phyloP scores from a whole-genome alignment of 2,888 invertebrate species.

The Caenorhabditis drosophilae region DNA sequence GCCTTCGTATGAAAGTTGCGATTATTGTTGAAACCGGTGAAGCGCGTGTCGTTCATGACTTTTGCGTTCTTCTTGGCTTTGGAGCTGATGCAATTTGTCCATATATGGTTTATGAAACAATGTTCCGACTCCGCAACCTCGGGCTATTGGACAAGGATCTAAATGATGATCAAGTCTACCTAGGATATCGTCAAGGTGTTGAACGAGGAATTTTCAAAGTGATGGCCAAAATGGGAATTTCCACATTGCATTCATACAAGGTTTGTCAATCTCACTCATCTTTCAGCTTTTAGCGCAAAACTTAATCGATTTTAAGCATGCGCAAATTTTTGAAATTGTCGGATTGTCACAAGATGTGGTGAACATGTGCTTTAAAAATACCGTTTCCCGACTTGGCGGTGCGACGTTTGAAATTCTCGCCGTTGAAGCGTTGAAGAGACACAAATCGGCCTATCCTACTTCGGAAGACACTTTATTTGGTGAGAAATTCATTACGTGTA shows the following conservation, averaged over 20 bases:
- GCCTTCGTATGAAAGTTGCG: slow-evolving; percentile 89
- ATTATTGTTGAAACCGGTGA: slow-evolving; percentile 93
- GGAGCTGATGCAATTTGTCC: slow-evolving; percentile 96
- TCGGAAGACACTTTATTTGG: slow-evolving; percentile 45
- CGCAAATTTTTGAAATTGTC: slow-evolving; percentile 98
- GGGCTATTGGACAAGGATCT: slow-evolving; percentile 81
- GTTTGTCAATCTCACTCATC: slow-evolving; percentile 49
- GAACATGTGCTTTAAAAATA: slow-evolving; percentile 87
- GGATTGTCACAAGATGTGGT: slow-evolving; percentile 90
- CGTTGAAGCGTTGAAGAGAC: slow-evolving; percentile 64
- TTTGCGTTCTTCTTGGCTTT: slow-evolving; percentile 91
- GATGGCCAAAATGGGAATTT: slow-evolving; percentile 99
- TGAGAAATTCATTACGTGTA: too few species aligned
- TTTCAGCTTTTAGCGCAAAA: background rate
- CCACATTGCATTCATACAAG: slow-evolving; percentile 96
- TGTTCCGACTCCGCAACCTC: slow-evolving; percentile 84
- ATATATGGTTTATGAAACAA: slow-evolving; percentile 83
- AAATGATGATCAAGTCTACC: slow-evolving; percentile 70
- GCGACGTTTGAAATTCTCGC: slow-evolving; percentile 78
- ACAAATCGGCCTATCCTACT: slow-evolving; percentile 64
- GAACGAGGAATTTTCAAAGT: slow-evolving; percentile 88
- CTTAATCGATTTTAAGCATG: slow-evolving; percentile 74
- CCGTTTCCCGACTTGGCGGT: slow-evolving; percentile 83
- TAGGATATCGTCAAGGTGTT: slow-evolving; percentile 86
- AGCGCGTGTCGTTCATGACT: slow-evolving; percentile 87